Evolutionary conservation across 2,113 vertebrate genomes (phyloP).

Genomic region (Periophthalmus modestus): DNA sequence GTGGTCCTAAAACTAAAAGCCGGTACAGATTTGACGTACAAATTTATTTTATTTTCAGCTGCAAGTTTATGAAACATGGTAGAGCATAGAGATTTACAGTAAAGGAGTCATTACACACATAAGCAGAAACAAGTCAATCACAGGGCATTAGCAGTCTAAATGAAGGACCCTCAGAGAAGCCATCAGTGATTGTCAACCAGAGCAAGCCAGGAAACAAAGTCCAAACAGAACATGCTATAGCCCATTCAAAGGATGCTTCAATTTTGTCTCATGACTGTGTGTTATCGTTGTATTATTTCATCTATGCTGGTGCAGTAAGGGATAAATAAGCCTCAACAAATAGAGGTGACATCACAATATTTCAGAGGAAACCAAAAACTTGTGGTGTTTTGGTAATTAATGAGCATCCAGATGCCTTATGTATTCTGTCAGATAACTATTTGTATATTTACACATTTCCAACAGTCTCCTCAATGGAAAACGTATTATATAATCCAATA

Average conservation of each 20-base stretch:
- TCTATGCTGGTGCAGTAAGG: conserved; percentile 52
- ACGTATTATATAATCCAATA: conserved; percentile 40
- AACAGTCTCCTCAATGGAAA: conserved; percentile 30
- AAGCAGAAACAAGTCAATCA: conserved; percentile 59
- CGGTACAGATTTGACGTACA: conserved; percentile 57
- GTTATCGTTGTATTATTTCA: conserved; percentile 20
- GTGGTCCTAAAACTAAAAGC: conserved; percentile 32
- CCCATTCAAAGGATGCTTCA: conserved; percentile 16
- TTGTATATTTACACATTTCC: conserved; percentile 45
- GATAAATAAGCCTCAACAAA: conserved; percentile 43
- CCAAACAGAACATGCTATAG: conserved; percentile 35
- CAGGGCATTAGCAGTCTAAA: conserved; percentile 43
- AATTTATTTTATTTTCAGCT: conserved; percentile 76
- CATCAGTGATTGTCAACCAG: conserved; percentile 71
- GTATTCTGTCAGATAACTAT: conserved; percentile 16
- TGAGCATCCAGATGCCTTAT: conserved; percentile 33
- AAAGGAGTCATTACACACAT: conserved; percentile 70
- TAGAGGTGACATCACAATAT: conserved; percentile 64
- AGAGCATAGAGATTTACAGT: conserved; percentile 79
- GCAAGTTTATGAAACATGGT: conserved; percentile 81
- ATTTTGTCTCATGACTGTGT: conserved; percentile 16
- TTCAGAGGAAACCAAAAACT: conserved; percentile 34
- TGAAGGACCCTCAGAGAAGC: conserved; percentile 48
- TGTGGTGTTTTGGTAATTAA: conserved; percentile 33
- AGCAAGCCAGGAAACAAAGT: conserved; percentile 31